Evolutionary conservation across 2,113 vertebrate genomes (phyloP), one percentile per base, ranked within the genome.

Genomic region (Beaufortia kweichowensis): DNA sequence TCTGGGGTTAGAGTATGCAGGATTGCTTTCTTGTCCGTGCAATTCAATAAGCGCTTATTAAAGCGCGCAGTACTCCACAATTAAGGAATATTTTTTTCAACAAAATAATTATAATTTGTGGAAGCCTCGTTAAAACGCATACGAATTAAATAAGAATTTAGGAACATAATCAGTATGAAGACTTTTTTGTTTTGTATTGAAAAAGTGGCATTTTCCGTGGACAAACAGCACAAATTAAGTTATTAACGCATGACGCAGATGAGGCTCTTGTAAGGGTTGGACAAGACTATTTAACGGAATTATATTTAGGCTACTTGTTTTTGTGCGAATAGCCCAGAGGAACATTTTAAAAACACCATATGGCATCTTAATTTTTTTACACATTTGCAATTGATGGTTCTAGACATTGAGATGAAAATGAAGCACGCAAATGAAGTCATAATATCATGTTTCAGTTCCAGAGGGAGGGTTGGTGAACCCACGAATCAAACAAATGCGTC

Each of bases 1-100:
- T 87, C 88, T 91, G 94, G 93, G 95, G 94, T 94, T 93, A 94
- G 91, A 91, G 90, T 92, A 92, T 92, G 92, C 92, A 89, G 89
- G 90, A 88, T 91, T 88, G 90, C 91, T 92, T 91, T 92, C 23
- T 92, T 94, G 92, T 93, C 91, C 90, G 77, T 93, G 91, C 92
- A 92, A 93, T 93, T 92, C 90, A 93, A 88, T 82, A 91, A 91
- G 87, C 84, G 83, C 90, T 92, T 90, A 93, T 93, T 93, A 93
- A 93, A 90, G 39, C 12, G 19, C 23, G 8, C 48, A 19, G 35
- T 61, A 28, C 57, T 46, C 11, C 15, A 61, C 14, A 46, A 61
- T 46, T 74, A 61, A 41, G 21, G 15, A 24, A 15, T n/a, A 0
- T 46, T 53, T 53, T 53, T 9, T 21, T n/a, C 15, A 21, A 21